Evolutionary conservation across 2,888 invertebrate species (phyloP).

Genomic region (Netelia fuscicornis): DNA sequence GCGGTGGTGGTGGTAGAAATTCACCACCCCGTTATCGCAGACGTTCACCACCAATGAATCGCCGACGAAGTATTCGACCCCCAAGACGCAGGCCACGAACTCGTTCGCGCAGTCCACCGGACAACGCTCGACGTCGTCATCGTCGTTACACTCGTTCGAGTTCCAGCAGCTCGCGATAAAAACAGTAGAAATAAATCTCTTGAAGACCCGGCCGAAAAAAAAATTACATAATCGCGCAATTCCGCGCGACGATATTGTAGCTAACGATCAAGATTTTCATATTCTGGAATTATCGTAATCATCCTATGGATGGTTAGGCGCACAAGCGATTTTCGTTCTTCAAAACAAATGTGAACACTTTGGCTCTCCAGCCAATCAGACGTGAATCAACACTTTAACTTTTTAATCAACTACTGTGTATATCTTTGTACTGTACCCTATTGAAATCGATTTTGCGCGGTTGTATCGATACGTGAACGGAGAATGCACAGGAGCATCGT

Average conservation of each 20-base stretch:
- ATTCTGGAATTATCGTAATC: not conserved
- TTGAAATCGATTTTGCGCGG: conserved; percentile 35
- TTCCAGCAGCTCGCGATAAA: conserved; percentile 90
- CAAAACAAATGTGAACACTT: not conserved
- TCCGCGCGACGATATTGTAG: too few species aligned
- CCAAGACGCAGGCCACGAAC: conserved; percentile 87
- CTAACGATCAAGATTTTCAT: too few species aligned
- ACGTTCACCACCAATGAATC: conserved; percentile 85
- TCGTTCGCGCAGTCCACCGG: conserved; percentile 86
- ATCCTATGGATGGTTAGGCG: conserved; percentile 42
- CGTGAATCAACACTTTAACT: not conserved
- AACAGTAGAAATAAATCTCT: conserved; percentile 1
- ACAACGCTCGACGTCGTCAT: conserved; percentile 86
- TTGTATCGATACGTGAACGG: conserved; percentile 26
- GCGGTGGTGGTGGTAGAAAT: conserved; percentile 86
- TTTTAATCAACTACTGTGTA: conserved; percentile 23
- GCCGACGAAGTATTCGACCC: conserved; percentile 87
- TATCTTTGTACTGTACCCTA: conserved; percentile 26
- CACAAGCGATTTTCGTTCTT: conserved; percentile 52
- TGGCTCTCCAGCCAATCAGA: not conserved
- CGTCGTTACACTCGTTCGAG: conserved; percentile 91
- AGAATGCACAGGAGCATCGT: conserved; percentile 15
- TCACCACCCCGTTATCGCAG: conserved; percentile 84
- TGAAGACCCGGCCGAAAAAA: not conserved
- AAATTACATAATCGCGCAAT: not conserved